Evolutionary conservation across 2,113 vertebrate species (phyloP), one percentile per base, ranked within the genome.

Genomic region (Thymallus thymallus): DNA sequence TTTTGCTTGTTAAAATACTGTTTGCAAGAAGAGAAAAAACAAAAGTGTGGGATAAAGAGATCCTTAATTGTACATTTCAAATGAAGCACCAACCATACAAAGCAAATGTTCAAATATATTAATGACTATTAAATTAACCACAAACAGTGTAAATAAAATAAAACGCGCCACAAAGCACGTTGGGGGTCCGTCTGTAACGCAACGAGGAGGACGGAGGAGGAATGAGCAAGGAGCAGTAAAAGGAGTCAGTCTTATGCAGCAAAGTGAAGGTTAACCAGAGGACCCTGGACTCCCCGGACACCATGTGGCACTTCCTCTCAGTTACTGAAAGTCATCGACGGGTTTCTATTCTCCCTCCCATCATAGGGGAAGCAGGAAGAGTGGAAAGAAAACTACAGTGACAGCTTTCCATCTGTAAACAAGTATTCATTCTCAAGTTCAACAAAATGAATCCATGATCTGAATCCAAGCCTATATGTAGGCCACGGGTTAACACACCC

Each of bases 81-180:
- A 91, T 88, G 88, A 93, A 94, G 92, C 91, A 93, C 91, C 93
- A 89, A 93, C 89, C 91, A 89, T 92, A 91, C 90, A 92, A 91
- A 92, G 91, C 85, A 88, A 86, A 73, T 85, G 85, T 22, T 90
- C 88, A 93, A 94, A 94, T 94, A 94, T 94, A 94, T 93, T 94
- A 94, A 93, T 89, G 87, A 93, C 89, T 90, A 92, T 93, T 93
- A 94, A 93, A 94, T 93, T 90, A 93, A 93, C 88, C 84, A 86
- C 81, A 81, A 89, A 92, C 88, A 90, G 86, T 88, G 90, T 85
- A 84, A 87, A 89, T 85, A 87, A 91, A 89, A 91, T 86, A 90
- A 90, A 85, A 82, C 64, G 85, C 84, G 85, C 87, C 87, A 88
- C 87, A 88, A 86, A 88, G 84, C 87, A 88, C 84, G 86, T 82